Base-by-base conservation (phyloP, 2,888 invertebrate genomes). In the Tholera decimalis region DNA sequence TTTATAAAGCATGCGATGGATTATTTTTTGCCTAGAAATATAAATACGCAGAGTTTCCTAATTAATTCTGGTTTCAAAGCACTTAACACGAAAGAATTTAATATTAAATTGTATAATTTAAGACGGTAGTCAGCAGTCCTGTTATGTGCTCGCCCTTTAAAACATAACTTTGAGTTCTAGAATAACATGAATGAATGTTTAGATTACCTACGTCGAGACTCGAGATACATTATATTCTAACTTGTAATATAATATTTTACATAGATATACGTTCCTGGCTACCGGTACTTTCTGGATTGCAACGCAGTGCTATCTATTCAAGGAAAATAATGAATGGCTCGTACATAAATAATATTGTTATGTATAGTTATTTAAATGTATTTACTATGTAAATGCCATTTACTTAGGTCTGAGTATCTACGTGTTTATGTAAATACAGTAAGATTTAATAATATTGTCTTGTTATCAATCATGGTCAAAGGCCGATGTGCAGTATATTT, bases 261-360 rank as follows among this genome's bases (percentile, higher is more conserved):
- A 39, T 62, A n/a, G n/a, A 44, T 28, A 18, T 26, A 15, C 15
- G 54, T 47, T 57, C 66, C 35, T 18, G 51, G 37, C 43, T 26
- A 44, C 57, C 39, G 60, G 69, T 76, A 60, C 41, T 71, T 64
- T 76, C 68, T 69, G 67, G 66, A 79, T 68, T 70, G 60, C 44
- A 69, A 69, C 55, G 70, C 54, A 73, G 60, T 77, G 59, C 71
- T 78, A 83, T 81, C 84, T 70, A 65, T 83, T 83, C 84, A 73
- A 75, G 77, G 83, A 84, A 83, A 83, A 77, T 59, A 58, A 67
- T 69, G 72, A 80, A 70, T 73, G 69, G 59, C 44, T 18, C 47
- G 43, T 63, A 61, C 39, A 64, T 60, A 54, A 51, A 77, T 33
- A 66, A 57, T 59, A 46, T 15, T 54, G 28, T 46, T 53, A 44